Conservation (phyloP, 1,140 invertebrate species). For the Camponotus floridanus region DNA sequence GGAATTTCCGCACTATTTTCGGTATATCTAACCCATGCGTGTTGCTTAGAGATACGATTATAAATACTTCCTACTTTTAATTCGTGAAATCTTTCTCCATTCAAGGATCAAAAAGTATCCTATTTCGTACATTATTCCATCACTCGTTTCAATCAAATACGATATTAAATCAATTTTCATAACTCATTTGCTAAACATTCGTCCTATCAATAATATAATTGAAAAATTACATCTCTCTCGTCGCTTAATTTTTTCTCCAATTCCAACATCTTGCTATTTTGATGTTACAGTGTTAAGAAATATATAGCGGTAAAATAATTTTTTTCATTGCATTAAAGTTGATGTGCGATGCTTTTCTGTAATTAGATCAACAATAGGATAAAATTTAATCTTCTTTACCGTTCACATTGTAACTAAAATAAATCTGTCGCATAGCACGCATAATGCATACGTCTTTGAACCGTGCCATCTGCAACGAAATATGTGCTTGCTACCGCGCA, state of each 20-base stretch:
- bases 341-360: not conserved
- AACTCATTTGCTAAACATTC: not conserved
- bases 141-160: not conserved
- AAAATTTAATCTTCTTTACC: slow-evolving; percentile 28
- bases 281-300: not conserved
- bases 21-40: not conserved
- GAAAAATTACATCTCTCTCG: not conserved
- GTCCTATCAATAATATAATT: not conserved
- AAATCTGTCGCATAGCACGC: slow-evolving; percentile 39
- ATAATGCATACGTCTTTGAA: slow-evolving; percentile 41
- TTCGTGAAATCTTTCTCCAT: not conserved
- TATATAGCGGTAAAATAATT: not conserved
- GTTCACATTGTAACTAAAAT: slow-evolving; percentile 43
- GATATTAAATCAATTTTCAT: slow-evolving; percentile 14
- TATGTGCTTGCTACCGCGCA: slow-evolving; percentile 49
- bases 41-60: not conserved
- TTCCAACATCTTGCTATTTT: not conserved
- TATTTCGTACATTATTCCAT: not conserved
- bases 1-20: slow-evolving; percentile 33
- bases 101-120: not conserved
- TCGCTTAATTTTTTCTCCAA: not conserved
- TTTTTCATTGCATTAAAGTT: not conserved
- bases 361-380: slow-evolving; percentile 2
- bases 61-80: slow-evolving; percentile 22
- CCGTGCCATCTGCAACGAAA: slow-evolving; percentile 54